Percentiles rank a stretch among this genome's conserved stretches.
Evolutionary conservation across 64 coral and sea anemone genomes (phyloP).

Genomic region (Dendronephthya gigantea): DNA sequence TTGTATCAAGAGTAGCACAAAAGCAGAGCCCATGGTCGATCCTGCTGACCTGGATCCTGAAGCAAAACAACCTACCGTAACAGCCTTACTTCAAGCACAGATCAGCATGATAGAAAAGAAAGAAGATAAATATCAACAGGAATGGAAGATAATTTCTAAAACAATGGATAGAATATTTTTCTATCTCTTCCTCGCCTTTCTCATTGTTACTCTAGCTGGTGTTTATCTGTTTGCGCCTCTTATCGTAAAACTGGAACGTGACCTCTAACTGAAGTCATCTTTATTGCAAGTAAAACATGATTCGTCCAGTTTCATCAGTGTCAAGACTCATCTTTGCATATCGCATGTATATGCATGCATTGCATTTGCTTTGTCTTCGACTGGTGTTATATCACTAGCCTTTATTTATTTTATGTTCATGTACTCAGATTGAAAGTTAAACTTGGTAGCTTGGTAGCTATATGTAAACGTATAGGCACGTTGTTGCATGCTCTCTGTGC

Average conservation of each 20-base stretch:
- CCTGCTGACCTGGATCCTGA: background rate
- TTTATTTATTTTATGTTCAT: too few relatives aligned
- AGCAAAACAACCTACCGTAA: background rate
- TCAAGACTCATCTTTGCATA: too few relatives aligned
- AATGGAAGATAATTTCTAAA: slow-evolving; percentile 9
- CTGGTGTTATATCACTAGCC: too few relatives aligned
- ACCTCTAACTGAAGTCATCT: background rate
- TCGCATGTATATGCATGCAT: too few relatives aligned
- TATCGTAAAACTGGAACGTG: background rate
- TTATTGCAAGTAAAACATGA: background rate
- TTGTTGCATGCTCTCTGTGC: too few relatives aligned
- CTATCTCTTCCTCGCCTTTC: background rate
- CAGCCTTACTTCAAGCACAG: background rate
- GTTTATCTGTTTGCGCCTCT: background rate
- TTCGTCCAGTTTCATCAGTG: background rate
- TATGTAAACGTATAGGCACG: too few relatives aligned
- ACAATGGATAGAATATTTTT: slow-evolving; percentile 12
- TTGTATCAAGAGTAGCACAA: background rate
- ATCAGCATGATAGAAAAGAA: background rate
- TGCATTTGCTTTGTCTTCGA: too few relatives aligned
- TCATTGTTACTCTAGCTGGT: background rate
- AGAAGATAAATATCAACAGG: background rate
- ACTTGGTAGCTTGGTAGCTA: too few relatives aligned
- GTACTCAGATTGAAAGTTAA: too few relatives aligned
- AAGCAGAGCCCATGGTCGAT: background rate